A percentile compares a stretch with the other conserved stretches of the same genome.
These are phyloP conservation scores for Echinometra lucunter DNA, from an alignment of 53 echinoderm and acorn worm species.

Conservation along the genomic window DNA sequence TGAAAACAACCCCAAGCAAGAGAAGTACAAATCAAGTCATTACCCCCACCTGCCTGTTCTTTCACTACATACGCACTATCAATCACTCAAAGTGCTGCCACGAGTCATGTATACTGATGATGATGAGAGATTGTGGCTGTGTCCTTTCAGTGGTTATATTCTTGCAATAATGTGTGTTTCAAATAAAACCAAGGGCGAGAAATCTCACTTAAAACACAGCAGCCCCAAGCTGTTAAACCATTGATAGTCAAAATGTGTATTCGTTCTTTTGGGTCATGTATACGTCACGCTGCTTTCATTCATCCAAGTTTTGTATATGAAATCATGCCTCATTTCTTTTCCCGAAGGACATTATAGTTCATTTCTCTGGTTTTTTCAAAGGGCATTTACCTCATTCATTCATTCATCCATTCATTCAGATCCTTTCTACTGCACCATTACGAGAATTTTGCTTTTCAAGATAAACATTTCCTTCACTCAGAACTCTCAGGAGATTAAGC, in stretches of 20 bases:
- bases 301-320: background rate
- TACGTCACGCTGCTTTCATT: background rate
- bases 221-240: background rate
- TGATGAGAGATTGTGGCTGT: background rate
- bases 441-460: background rate
- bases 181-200: background rate
- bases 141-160: background rate
- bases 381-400: background rate
- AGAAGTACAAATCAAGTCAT: background rate
- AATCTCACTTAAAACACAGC: background rate
- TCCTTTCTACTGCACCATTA: background rate
- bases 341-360: background rate
- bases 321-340: constrained; percentile 12
- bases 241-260: background rate
- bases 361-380: background rate
- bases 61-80: background rate
- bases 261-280: background rate
- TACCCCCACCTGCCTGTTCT: background rate
- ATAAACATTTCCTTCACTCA: background rate
- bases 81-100: constrained; percentile 1
- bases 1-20: background rate
- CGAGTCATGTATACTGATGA: background rate
- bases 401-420: background rate
- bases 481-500: background rate
- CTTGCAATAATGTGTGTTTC: background rate